Evolutionary conservation across 1,140 invertebrate genomes (phyloP), one percentile per base, ranked within the genome.

Genomic region (Ditylenchus dipsaci): DNA sequence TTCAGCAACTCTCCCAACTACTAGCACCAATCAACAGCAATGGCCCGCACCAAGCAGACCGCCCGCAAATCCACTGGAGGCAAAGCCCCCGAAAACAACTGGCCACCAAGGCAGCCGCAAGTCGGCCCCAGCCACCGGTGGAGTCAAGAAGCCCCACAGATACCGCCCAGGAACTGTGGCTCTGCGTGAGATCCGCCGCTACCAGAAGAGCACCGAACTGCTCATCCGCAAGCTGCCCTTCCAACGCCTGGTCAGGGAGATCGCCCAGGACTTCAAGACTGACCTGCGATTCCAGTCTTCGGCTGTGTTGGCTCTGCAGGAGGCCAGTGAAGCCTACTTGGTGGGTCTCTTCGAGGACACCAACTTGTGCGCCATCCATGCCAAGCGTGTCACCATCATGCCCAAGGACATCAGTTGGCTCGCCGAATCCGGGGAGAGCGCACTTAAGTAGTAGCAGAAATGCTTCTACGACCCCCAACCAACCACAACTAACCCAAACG

Each of bases 361-460:
- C 68, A 93, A 93, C 85, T 87, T 93, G 87, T 93, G 91, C 85
- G 91, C 91, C 71, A 93, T 93, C 84, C 91, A 94, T 81, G 91
- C 91, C 69, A 93, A 93, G 84, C 88, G 91, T 80, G 91, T 95
- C 38, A 94, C 92, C 73, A 94, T 95, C 80, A 94, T 94, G 91
- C 91, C 92, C 60, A 94, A 93, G 86, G 92, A 94, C 82, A 94
- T 95, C 92, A 94, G 83, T 85, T 92, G 73, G 91, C 91, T 53
- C 87, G 91, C 83, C 88, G 91, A 65, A 85, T 84, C 68, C 76
- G 84, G 33, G 83, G 83, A 26, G 90, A 91, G 85, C 87, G 90
- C 71, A 84, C 85, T 76, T 86, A 84, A 85, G 26, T 29, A 26
- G 61, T 15, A 23, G 33, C 60, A 26, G 15, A 15, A 15, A 15